Evolutionary conservation across 2,113 vertebrate genomes (phyloP).

Genomic region (Gadus macrocephalus): DNA sequence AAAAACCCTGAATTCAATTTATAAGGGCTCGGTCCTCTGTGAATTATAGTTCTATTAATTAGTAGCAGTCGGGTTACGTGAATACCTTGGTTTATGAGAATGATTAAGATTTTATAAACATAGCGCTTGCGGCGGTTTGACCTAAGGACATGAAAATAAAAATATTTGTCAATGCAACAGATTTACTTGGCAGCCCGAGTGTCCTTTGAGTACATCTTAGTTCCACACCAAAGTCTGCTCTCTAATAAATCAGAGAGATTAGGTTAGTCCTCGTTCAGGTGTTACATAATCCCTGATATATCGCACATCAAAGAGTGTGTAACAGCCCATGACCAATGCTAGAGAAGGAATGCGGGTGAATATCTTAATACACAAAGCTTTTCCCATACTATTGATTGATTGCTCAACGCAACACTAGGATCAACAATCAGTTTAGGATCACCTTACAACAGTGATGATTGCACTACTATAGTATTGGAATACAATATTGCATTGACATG

Average conservation of each 20-base stretch:
- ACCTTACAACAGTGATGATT: too few species aligned
- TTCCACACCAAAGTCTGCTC: too few species aligned
- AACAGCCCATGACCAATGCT: neutral
- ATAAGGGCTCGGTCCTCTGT: constrained; percentile 25
- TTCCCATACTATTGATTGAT: too few species aligned
- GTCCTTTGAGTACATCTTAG: too few species aligned
- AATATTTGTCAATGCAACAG: neutral
- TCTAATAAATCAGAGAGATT: neutral
- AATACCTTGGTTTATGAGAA: constrained; percentile 21
- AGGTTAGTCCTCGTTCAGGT: neutral
- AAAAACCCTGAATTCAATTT: constrained; percentile 11
- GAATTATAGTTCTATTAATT: constrained; percentile 45
- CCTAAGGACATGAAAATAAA: neutral
- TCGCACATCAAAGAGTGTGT: neutral
- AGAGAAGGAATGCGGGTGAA: neutral
- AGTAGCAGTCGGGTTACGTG: constrained; percentile 1
- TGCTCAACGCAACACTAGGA: too few species aligned
- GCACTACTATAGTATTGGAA: too few species aligned
- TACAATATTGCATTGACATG: too few species aligned
- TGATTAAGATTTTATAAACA: constrained; percentile 38
- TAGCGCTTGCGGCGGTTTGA: neutral
- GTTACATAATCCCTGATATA: neutral
- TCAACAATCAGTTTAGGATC: too few species aligned
- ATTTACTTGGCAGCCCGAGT: neutral
- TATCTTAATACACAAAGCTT: neutral